Evolutionary conservation across 2,797 vertebrate species (phyloP).

Genomic region (Champsocephalus esox): DNA sequence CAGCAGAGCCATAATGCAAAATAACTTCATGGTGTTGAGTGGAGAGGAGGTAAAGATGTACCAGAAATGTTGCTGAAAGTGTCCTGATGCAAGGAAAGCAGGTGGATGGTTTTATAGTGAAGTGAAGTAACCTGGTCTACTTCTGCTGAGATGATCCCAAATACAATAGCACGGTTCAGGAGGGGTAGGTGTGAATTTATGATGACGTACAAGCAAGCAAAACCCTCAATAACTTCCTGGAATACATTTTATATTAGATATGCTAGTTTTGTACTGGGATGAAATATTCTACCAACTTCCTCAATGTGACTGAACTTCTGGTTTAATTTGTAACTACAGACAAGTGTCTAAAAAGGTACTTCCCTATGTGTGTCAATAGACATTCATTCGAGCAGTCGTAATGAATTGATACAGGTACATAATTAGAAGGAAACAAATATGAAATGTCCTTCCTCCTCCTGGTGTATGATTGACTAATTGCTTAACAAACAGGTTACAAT

Average conservation of each 20-base stretch:
- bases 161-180: not conserved
- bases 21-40: constrained; percentile 58
- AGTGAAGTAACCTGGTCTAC: not conserved
- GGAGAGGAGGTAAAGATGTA: not conserved
- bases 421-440: not conserved
- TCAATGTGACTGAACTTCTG: not conserved
- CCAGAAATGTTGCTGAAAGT: not conserved
- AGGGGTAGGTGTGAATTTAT: constrained; percentile 15
- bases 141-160: not conserved
- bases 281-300: not conserved
- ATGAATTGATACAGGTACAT: too few relatives aligned
- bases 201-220: not conserved
- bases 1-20: constrained; percentile 53
- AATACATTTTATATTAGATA: not conserved
- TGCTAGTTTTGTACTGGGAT: too few relatives aligned
- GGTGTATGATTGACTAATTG: constrained; percentile 24
- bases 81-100: not conserved
- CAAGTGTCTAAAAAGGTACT: not conserved
- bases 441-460: not conserved
- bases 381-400: too few relatives aligned
- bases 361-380: not conserved
- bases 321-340: constrained; percentile 9
- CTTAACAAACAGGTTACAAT: not conserved
- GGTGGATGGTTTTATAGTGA: not conserved
- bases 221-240: not conserved